Evolutionary conservation across 1,140 invertebrate species (phyloP).

Genomic region (Pseudomyrmex cubaensis): DNA sequence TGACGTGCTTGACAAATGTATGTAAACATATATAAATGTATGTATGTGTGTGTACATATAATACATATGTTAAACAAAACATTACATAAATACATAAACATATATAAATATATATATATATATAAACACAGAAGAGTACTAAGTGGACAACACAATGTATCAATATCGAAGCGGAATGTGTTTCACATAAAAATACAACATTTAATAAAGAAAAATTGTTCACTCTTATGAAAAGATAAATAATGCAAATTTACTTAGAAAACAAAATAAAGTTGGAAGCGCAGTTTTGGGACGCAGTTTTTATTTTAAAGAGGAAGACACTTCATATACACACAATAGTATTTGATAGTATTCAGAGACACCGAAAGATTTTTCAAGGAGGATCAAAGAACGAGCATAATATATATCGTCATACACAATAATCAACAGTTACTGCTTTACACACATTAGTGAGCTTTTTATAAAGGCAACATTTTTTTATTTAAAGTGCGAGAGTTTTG

Average conservation of each 20-base stretch:
- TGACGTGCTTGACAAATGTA: slow-evolving; percentile 50
- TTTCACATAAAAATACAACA: slow-evolving; percentile 8
- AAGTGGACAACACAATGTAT: slow-evolving; percentile 45
- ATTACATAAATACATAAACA: slow-evolving; percentile 1
- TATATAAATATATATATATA: slow-evolving; percentile 18
- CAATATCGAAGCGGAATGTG: slow-evolving; percentile 35
- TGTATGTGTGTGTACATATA: slow-evolving; percentile 15
- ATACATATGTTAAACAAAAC: neutral
- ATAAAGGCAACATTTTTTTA: slow-evolving; percentile 44
- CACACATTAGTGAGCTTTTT: slow-evolving; percentile 43
- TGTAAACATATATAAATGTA: slow-evolving; percentile 9
- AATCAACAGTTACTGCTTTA: slow-evolving; percentile 37
- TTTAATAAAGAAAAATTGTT: neutral
- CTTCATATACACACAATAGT: neutral
- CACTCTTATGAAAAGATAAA: neutral
- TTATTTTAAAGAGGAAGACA: slow-evolving; percentile 7
- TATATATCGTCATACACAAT: slow-evolving; percentile 25
- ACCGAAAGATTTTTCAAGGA: slow-evolving; percentile 38
- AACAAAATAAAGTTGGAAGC: neutral
- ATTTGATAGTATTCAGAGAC: slow-evolving; percentile 48
- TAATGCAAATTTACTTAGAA: neutral
- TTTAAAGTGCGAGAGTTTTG: slow-evolving; percentile 57
- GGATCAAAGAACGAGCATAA: slow-evolving; percentile 9
- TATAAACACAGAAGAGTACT: slow-evolving; percentile 31
- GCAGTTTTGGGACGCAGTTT: neutral